Percentiles rank a stretch among this genome's conserved stretches.
phyloP scores from a whole-genome alignment of 2,797 vertebrate species.

The Poeciliopsis paucimaculata region DNA sequence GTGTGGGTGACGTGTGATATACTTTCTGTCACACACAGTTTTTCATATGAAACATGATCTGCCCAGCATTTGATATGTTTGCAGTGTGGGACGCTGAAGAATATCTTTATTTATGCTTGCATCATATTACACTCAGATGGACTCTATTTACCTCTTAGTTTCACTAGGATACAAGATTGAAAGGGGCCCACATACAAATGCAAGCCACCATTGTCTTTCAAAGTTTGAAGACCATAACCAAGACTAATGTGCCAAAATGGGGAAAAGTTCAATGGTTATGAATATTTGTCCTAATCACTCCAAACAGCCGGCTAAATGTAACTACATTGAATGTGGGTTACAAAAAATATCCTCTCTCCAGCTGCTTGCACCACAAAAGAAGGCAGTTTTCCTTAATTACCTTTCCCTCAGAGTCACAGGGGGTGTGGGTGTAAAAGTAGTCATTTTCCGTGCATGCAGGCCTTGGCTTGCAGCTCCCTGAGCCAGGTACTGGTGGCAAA shows the following conservation, averaged over 20 bases:
- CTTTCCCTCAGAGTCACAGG: conserved; percentile 87
- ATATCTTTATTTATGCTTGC: not conserved
- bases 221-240: not conserved
- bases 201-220: not conserved
- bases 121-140: not conserved
- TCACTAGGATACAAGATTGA: not conserved
- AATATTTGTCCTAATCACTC: not conserved
- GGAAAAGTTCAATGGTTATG: not conserved
- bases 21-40: not conserved
- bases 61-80: not conserved
- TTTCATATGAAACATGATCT: not conserved
- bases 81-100: not conserved
- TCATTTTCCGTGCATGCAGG: conserved; percentile 89
- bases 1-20: not conserved
- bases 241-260: not conserved
- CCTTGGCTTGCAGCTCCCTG: conserved; percentile 84
- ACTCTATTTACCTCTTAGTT: conserved; percentile 1
- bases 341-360: not conserved
- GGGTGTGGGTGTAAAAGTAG: conserved; percentile 94
- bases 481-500: conserved; percentile 83
- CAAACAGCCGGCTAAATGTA: conserved; percentile 13
- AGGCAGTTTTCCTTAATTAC: conserved; percentile 67
- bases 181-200: not conserved
- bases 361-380: not conserved
- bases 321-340: conserved; percentile 27